These are phyloP conservation scores for Teleogryllus occipitalis DNA, from an alignment of 1,140 invertebrate species.

Conservation along the genomic window DNA sequence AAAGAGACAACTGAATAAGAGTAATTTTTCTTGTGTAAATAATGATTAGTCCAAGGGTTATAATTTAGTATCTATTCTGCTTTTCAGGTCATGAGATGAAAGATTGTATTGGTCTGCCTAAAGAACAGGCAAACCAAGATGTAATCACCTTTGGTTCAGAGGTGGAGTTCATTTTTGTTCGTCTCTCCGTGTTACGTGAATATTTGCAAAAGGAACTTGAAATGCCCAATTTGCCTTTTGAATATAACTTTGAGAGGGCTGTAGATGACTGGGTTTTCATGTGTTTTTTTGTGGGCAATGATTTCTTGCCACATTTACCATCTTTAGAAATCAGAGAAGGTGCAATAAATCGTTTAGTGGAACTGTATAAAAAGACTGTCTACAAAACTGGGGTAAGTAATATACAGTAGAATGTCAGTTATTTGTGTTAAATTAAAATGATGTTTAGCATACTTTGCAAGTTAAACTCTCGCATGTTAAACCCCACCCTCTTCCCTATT, in stretches of 20 bases:
- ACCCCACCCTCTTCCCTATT: no score
- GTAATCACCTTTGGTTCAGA: constrained; percentile 55
- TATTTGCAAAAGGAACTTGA: constrained; percentile 85
- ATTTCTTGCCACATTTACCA: constrained; percentile 97
- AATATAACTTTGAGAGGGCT: constrained; percentile 80
- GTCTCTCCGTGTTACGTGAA: constrained; percentile 87
- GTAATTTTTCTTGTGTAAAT: no score
- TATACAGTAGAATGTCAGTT: constrained; percentile 2
- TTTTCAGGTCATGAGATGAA: constrained; percentile 85
- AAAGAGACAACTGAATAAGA: no score
- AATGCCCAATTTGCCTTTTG: constrained; percentile 91
- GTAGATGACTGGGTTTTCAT: constrained; percentile 99
- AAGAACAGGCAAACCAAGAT: constrained; percentile 37
- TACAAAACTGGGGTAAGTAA: constrained; percentile 73
- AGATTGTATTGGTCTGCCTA: constrained; percentile 72
- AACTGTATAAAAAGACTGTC: constrained; percentile 90
- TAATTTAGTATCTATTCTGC: neutral
- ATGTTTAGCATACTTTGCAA: no score
- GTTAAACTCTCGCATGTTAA: no score
- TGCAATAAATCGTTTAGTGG: constrained; percentile 91
- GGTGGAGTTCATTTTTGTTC: constrained; percentile 80
- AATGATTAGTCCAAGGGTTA: neutral
- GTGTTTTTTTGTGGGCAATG: constrained; percentile 99
- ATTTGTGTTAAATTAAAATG: neutral
- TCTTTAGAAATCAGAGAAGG: constrained; percentile 97